Percentiles rank a stretch among this genome's conserved stretches.
These are phyloP conservation scores for Chloroceryle aenea DNA, from an alignment of 2,113 vertebrate genomes.

Conservation along the genomic window DNA sequence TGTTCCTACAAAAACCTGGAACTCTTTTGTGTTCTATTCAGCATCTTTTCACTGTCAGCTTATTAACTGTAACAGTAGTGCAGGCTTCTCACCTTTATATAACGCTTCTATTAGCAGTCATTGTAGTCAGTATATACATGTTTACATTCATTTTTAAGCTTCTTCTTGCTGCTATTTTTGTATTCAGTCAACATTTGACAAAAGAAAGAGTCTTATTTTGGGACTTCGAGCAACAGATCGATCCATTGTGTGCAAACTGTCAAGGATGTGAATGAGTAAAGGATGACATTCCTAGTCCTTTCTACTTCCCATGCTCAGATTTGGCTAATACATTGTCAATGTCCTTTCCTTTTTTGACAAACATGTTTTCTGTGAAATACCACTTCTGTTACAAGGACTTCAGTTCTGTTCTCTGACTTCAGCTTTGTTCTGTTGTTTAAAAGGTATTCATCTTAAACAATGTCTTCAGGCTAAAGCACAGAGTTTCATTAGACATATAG, in stretches of 20 bases:
- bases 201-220: neutral
- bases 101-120: neutral
- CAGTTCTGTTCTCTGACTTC: neutral
- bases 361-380: rapidly evolving
- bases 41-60: neutral
- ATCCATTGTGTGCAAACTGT: neutral
- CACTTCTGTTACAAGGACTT: neutral
- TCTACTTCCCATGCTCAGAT: neutral
- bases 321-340: neutral
- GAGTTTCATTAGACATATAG: neutral
- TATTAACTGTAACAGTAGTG: neutral
- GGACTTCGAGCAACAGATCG: neutral
- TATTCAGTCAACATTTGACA: neutral
- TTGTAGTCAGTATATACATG: neutral
- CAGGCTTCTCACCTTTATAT: neutral
- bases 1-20: neutral
- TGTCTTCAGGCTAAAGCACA: neutral
- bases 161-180: neutral
- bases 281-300: neutral
- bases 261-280: neutral
- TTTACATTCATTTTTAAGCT: neutral
- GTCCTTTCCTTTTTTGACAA: neutral
- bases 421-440: neutral
- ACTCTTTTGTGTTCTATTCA: neutral
- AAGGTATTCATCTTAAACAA: neutral